Evolutionary conservation across 2,797 vertebrate species (phyloP), one percentile per base, ranked within the genome.

Genomic region (Acrocephalus scirpaceus): DNA sequence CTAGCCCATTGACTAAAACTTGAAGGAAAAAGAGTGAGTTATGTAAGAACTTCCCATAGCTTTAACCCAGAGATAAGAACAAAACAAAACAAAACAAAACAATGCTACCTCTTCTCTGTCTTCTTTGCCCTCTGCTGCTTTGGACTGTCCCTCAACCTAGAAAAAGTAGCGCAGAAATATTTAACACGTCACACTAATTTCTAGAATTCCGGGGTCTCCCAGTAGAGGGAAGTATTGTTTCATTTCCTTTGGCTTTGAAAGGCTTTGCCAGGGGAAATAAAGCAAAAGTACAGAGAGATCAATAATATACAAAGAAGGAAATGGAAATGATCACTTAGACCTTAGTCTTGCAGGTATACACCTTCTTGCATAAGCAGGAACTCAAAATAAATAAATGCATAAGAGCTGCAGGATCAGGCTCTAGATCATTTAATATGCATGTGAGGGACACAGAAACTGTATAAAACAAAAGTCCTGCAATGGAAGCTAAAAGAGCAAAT

Each of bases 171-270:
- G 77, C 21, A 80, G 40, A 75, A 95, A 74, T 89, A 76, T 13
- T 3, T 50, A 77, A 65, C 38, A 9, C 7, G 77, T 77, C 32
- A 51, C 5, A 40, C 16, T 58, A 38, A 65, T 80, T 86, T 94
- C 26, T 40, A 88, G 61, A 83, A 92, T 91, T 89, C 91, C n/a
- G 7, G 29, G 11, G 19, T 67, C 69, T 94, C 95, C 97, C 97
- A 97, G 95, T 77, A 97, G 97, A 96, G 96, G 96, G 97, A 94
- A 97, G 90, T 95, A 86, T 97, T 97, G 95, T 80, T 95, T 94
- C 77, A 95, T 95, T 85, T 91, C 91, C 92, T 83, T 71, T 83
- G 20, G 19, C 42, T 94, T 93, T 89, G 71, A 69, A 87, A 74
- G 13, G 4, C 47, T 75, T 92, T 79, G 47, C 32, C 40, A 62